Percentiles rank a stretch among this genome's conserved stretches.
Evolutionary conservation across 2,113 vertebrate genomes (phyloP).

Genomic region (Butorides virescens): DNA sequence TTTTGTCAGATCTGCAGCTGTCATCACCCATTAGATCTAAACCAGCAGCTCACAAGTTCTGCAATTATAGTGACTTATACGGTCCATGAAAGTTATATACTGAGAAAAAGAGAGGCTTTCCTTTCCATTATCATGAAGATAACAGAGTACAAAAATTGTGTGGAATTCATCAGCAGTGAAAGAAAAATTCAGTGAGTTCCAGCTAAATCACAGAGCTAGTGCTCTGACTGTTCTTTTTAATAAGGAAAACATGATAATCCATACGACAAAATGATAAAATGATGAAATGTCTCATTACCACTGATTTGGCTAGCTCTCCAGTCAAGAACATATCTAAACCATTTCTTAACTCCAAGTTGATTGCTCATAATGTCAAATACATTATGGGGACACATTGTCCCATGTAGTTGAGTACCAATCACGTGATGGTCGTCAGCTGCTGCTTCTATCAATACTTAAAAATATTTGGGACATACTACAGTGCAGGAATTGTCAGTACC

Average conservation of each 20-base stretch:
- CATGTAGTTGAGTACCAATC: not conserved
- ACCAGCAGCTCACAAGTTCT: not conserved
- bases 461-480: not conserved
- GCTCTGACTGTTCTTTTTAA: not conserved
- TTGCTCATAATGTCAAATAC: not conserved
- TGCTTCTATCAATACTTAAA: not conserved
- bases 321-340: not conserved
- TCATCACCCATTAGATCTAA: not conserved
- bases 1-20: not conserved
- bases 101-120: not conserved
- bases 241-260: not conserved
- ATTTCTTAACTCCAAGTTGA: not conserved
- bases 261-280: not conserved
- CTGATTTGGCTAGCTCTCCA: not conserved
- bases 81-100: not conserved
- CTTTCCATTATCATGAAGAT: not conserved
- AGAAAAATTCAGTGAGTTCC: not conserved
- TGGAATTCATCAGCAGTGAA: not conserved
- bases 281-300: not conserved
- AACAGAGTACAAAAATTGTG: not conserved
- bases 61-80: not conserved
- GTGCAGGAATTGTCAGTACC: not conserved
- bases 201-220: not conserved
- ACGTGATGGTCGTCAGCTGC: not conserved
- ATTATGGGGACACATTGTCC: not conserved